Base-by-base conservation (phyloP, 1,140 invertebrate genomes). In the Elymnias hypermnestra region DNA sequence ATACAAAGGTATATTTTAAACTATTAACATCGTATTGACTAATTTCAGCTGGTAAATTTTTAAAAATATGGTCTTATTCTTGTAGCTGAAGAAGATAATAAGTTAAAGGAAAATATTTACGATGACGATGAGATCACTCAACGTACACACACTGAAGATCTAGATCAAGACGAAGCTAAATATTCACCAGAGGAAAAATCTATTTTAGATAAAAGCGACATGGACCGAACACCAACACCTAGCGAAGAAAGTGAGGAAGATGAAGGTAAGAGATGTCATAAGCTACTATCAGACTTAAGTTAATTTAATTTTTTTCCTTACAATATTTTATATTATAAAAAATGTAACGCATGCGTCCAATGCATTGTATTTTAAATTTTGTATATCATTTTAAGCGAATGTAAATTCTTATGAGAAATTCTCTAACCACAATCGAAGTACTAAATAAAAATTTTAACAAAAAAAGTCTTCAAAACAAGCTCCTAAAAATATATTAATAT, bases 121-220 rank as follows among this genome's bases (percentile, higher is more conserved):
- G 76, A 84, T 55, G 75, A 81, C 19, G 67, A 79, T 45, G 58
- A 73, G 51, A 72, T 82, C 15, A 52, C 67, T 36, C 78, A 85
- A 49, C 57, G 67, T 25, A 52, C 60, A 5, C 60, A 55, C 7
- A 64, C 67, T 38, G 78, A 85, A 25, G 83, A 90, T 60, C 77
- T 88, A 38, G 88, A 91, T 72, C 85, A 88, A 57, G 89, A 92
- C 63, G 90, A 92, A 78, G 87, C 88, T 21, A 93, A 93, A 69
- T 93, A 93, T 64, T 92, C 91, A 4, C 91, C 91, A 12, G 92
- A 93, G 72, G 92, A 93, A 58, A 93, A 93, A 63, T 89, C 88
- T 14, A 79, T 92, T 1, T 87, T 90, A 54, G 86, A 87, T 29
- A 86, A 83, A 37, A 85, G 77, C 64, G 86, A 87, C 47, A 65